Conservation (phyloP, 2,797 vertebrate species). For the Lepus townsendii region DNA sequence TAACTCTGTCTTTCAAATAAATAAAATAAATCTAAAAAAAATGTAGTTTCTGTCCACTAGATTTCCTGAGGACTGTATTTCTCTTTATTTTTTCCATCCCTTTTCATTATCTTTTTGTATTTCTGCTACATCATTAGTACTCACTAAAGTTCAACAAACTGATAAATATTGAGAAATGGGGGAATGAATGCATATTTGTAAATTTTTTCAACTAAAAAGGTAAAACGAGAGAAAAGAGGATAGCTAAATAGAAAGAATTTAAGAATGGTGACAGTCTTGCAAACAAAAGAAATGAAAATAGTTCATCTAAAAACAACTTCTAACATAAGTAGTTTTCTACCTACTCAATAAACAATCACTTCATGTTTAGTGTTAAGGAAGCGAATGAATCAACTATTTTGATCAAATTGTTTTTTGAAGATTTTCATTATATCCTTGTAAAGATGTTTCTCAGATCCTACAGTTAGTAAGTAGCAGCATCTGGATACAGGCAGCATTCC, state of each 20-base stretch:
- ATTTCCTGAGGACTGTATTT: background rate
- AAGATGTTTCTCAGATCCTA: background rate
- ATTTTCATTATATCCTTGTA: slow-evolving; percentile 22
- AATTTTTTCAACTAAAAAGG: background rate
- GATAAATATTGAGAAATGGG: background rate
- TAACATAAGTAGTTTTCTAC: background rate
- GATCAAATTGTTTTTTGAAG: slow-evolving; percentile 37
- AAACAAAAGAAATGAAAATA: slow-evolving; percentile 35
- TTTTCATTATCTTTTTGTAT: background rate
- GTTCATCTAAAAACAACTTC: background rate
- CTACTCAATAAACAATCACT: background rate
- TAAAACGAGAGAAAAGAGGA: background rate
- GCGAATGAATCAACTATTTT: background rate
- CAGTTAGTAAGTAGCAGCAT: background rate
- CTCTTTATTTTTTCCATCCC: background rate
- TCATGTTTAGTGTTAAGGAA: slow-evolving; percentile 1
- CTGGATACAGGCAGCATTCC: background rate
- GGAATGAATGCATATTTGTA: background rate
- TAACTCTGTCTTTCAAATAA: no score
- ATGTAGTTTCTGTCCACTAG: background rate
- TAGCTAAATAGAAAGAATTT: background rate
- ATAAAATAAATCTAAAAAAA: background rate
- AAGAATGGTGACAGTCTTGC: background rate
- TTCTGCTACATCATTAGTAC: background rate
- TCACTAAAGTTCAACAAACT: background rate